A percentile compares a stretch with the other conserved stretches of the same genome.
phyloP scores from a whole-genome alignment of 64 coral and sea anemone species.

The Montipora cactus region DNA sequence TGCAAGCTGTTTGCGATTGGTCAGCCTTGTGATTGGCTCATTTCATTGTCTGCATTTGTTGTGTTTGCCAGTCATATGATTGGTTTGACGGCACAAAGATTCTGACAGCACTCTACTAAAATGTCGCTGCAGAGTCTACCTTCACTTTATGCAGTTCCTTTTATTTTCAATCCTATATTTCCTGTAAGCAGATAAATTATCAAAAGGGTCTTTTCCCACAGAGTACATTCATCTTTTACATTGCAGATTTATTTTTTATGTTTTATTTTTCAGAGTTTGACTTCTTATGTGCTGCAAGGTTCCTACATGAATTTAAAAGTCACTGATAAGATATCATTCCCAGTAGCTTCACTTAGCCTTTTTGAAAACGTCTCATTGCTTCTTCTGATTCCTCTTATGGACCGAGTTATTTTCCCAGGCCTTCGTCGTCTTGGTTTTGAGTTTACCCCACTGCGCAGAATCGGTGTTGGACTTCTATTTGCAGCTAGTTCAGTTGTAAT shows the following conservation, averaged over 20 bases:
- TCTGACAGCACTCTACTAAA: too few relatives aligned
- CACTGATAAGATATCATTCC: constrained; percentile 10
- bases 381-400: constrained; percentile 71
- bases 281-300: constrained; percentile 73
- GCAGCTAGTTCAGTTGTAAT: constrained; percentile 65
- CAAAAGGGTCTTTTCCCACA: too few relatives aligned
- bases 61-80: too few relatives aligned
- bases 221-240: neutral
- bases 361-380: constrained; percentile 60
- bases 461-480: constrained; percentile 78
- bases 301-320: constrained; percentile 75
- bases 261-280: constrained; percentile 52
- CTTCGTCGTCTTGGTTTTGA: constrained; percentile 47
- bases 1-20: too few relatives aligned
- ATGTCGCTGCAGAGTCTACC: too few relatives aligned
- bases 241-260: neutral
- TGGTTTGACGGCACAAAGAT: too few relatives aligned
- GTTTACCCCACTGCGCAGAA: constrained; percentile 77
- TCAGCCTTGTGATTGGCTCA: too few relatives aligned
- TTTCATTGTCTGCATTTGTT: too few relatives aligned
- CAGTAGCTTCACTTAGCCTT: constrained; percentile 56
- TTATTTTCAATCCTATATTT: too few relatives aligned
- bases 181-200: too few relatives aligned
- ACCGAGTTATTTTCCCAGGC: constrained; percentile 68
- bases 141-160: too few relatives aligned